Evolutionary conservation across 2,888 invertebrate species (phyloP), one percentile per base, ranked within the genome.

Genomic region (Megastigmus dorsalis): DNA sequence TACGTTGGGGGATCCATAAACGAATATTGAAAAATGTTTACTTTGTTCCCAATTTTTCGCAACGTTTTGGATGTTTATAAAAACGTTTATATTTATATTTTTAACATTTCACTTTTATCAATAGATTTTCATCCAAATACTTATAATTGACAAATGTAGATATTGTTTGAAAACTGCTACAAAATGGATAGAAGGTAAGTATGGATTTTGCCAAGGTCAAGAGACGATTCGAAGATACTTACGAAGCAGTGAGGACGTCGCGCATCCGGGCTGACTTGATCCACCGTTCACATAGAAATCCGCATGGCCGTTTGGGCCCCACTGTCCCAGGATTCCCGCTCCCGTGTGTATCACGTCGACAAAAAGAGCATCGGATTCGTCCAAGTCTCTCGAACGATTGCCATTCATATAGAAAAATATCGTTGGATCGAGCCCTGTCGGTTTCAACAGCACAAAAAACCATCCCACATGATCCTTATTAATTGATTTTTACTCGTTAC

Each of bases 221-320:
- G n/a, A n/a, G n/a, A n/a, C n/a, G n/a, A n/a, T n/a, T n/a, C n/a
- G n/a, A n/a, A 15, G n/a, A 6, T 13, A 89, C 92, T 92, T 91
- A 95, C 95, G 93, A 82, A 95, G 94, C 57, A 95, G 90, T 0
- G 95, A 95, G 75, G 94, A 92, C 71, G 94, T 94, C 2, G 93
- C 93, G 85, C 96, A 96, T 75, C 95, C 95, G 0, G 96, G 96
- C 82, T 96, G 96, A 83, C 95, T 94, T 36, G 95, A 95, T 26
- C 96, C 94, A 0, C 96, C 96, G 83, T 96, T 96, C 59, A 96
- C 94, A 86, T 95, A 96, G 87, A 95, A 96, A 86, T 96, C 96
- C 0, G 95, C 95, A 84, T 96, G 95, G 0, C 95, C 95, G 78
- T 93, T 95, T 0, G 95, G 95, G 2, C 95, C 95, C 95, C 95